These are phyloP conservation scores for Sceloporus tristichus DNA, from an alignment of 2,113 vertebrate species.

Conservation along the genomic window DNA sequence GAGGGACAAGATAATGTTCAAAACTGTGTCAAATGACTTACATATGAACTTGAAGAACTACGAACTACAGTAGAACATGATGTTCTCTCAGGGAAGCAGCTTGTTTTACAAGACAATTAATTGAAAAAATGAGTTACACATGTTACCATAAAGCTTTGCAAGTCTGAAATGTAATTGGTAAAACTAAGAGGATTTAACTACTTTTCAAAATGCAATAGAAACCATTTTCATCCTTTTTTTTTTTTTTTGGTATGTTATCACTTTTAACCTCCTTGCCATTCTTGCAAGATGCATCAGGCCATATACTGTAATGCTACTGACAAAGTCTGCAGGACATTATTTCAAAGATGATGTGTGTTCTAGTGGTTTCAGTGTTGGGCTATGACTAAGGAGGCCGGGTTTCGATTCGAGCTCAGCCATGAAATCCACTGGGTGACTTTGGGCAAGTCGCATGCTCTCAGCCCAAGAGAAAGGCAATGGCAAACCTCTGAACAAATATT, in stretches of 20 bases:
- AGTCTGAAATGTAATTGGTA: constrained; percentile 21
- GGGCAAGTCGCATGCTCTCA: too few species aligned
- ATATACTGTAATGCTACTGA: background rate
- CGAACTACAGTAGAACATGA: background rate
- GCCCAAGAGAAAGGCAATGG: too few species aligned
- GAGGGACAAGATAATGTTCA: background rate
- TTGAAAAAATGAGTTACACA: background rate
- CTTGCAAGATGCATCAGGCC: background rate
- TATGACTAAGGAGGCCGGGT: too few species aligned
- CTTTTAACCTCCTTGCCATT: background rate
- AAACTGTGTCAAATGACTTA: constrained; percentile 30
- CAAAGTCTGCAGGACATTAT: background rate
- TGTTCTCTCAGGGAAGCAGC: constrained; percentile 32
- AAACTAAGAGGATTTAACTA: background rate
- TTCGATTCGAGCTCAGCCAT: too few species aligned
- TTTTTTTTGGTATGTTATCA: background rate
- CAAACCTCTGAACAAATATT: too few species aligned
- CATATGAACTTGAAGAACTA: constrained; percentile 24
- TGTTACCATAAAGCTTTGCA: background rate
- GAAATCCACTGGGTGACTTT: too few species aligned
- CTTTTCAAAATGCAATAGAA: background rate
- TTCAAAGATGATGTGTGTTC: background rate
- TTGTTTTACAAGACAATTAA: constrained; percentile 11
- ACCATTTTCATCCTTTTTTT: background rate
- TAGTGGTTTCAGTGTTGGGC: too few species aligned